Base-by-base conservation (phyloP, 1,140 invertebrate genomes). In the Neodiprion pinetum region DNA sequence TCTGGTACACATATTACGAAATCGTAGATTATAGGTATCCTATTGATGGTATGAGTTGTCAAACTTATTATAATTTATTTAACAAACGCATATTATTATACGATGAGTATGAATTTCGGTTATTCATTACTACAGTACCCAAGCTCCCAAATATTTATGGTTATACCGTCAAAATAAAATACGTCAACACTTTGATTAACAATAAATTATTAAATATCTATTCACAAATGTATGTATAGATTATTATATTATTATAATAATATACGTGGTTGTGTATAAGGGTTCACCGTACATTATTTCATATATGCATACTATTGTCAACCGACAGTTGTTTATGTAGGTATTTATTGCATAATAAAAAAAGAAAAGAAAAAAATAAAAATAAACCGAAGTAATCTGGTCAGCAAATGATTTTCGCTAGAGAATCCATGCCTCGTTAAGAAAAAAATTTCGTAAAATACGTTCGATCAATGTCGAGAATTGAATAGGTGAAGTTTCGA, bases 131-230 rank as follows among this genome's bases (percentile, higher is more conserved):
- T 79, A 40, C 28, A 40, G 72, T 82, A 83, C 82, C 84, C 82
- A 80, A 80, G 83, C 82, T 75, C 80, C 76, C 78, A 74, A 40
- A 40, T 40, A 40, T 40, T 83, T 80, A 81, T 77, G 80, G 78
- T 69, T 77, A 84, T 79, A 77, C 76, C 17, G 80, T 71, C 65
- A 81, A 84, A 85, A 74, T 79, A 86, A 86, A 80, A 81, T 85
- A 83, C 74, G 81, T 80, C 86, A 87, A 77, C 82, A 82, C 74
- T 82, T 81, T 87, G 86, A 77, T 83, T 82, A 86, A 86, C 80
- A 86, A 87, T 87, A 87, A 87, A 87, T 87, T 87, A 87, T 87
- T 87, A 87, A 87, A 87, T 87, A 86, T 86, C 83, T 87, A 87
- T 87, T 87, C 86, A 87, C 85, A 87, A 83, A 81, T 80, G 82